Base-by-base conservation (phyloP, 2,113 vertebrate genomes). In the Ancistrus triradiatus region DNA sequence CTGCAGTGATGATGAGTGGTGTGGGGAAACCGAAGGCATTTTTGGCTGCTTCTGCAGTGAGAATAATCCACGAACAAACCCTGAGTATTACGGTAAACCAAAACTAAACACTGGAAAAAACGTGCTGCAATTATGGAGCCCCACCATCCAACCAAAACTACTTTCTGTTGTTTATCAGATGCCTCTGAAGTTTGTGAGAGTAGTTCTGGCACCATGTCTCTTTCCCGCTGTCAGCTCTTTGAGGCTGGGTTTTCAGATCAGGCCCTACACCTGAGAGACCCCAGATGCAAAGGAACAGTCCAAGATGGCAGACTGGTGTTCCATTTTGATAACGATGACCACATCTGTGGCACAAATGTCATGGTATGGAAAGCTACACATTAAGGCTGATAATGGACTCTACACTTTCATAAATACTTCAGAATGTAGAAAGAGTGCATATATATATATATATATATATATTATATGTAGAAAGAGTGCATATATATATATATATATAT, bases 61-160 rank as follows among this genome's bases (percentile, higher is more conserved):
- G n/a, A 42, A 87, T 84, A 50, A 80, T 80, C 73, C 87, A 85
- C 63, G 69, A 83, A n/a, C n/a, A n/a, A n/a, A n/a, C n/a, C n/a
- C n/a, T 46, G 59, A 80, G 1, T 19, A 21, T 4, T 37, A 78
- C 9, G 7, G 62, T 17, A 53, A 66, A 5, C 13, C 21, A 28
- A 66, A 82, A 27, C 66, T 43, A 28, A 68, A 80, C 1, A 63
- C 21, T 22, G 84, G n/a, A n/a, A n/a, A n/a, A n/a, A n/a, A n/a
- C n/a, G n/a, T n/a, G n/a, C n/a, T n/a, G n/a, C n/a, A n/a, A n/a
- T n/a, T n/a, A n/a, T n/a, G n/a, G n/a, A n/a, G n/a, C n/a, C n/a
- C n/a, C n/a, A n/a, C n/a, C n/a, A n/a, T n/a, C n/a, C n/a, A n/a
- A n/a, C n/a, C n/a, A n/a, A n/a, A n/a, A n/a, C n/a, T n/a, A n/a